These are phyloP conservation scores for Rynchops niger DNA, from an alignment of 2,113 vertebrate genomes.

Conservation along the genomic window DNA sequence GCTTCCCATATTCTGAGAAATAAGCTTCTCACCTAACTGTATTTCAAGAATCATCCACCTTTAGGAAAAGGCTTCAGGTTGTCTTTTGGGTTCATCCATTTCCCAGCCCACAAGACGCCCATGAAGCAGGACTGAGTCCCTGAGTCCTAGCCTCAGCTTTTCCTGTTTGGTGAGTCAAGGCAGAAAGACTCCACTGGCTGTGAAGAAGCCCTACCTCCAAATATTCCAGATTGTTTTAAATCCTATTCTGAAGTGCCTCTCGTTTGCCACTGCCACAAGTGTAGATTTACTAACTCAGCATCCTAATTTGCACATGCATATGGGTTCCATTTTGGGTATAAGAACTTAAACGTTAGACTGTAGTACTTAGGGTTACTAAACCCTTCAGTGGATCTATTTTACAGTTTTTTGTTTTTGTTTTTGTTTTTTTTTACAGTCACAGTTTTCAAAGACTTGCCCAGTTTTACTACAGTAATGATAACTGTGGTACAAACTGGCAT, in stretches of 20 bases:
- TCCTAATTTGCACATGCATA: background rate
- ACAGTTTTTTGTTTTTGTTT: too few species aligned
- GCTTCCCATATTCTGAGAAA: background rate
- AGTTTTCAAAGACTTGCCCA: background rate
- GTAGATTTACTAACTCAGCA: background rate
- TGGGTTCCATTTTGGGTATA: background rate
- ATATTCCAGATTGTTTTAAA: background rate
- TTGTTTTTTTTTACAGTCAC: background rate
- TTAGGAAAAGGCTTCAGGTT: background rate
- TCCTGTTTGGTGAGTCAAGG: background rate
- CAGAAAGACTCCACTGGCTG: background rate
- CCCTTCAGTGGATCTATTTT: background rate
- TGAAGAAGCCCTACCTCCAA: background rate
- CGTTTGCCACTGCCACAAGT: background rate
- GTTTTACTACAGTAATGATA: background rate
- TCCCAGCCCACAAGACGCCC: background rate
- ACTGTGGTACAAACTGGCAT: background rate
- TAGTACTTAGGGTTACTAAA: background rate
- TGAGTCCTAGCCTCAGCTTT: background rate
- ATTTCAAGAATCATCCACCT: background rate
- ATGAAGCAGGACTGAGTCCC: background rate
- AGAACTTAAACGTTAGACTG: background rate
- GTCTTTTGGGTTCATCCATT: background rate
- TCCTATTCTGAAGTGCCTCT: background rate
- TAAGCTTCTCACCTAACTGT: background rate